phyloP scores from a whole-genome alignment of 2,113 vertebrate genomes.

The Melanostigma gelatinosum region DNA sequence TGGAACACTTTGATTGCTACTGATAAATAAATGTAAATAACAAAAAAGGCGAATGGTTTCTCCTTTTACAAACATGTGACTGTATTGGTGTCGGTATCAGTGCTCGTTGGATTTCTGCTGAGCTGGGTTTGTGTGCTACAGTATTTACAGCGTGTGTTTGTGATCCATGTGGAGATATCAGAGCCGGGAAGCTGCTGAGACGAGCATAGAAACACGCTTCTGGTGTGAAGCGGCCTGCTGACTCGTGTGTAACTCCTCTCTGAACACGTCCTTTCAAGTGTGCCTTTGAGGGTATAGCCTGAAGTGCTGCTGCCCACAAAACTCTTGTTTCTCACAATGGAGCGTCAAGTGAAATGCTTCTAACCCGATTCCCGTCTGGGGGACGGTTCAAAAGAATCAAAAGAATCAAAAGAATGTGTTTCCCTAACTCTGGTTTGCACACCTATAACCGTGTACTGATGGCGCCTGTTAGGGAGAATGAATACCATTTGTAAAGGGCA shows the following conservation, averaged over 20 bases:
- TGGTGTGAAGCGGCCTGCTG: slow-evolving; percentile 43
- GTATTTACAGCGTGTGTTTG: slow-evolving; percentile 38
- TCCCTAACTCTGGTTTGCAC: background rate
- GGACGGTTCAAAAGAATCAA: slow-evolving; percentile 41
- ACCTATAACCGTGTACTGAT: background rate
- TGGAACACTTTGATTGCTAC: background rate
- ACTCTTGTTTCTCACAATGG: slow-evolving; percentile 32
- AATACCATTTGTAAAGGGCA: background rate
- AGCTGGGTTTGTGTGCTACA: background rate
- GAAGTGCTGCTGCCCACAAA: slow-evolving; percentile 48
- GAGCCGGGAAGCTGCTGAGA: slow-evolving; percentile 8
- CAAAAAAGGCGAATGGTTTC: rapidly evolving
- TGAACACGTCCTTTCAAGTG: slow-evolving; percentile 53
- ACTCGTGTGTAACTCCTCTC: slow-evolving; percentile 41
- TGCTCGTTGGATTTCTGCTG: background rate
- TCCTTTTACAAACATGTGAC: background rate
- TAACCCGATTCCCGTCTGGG: slow-evolving; percentile 24
- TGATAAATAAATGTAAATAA: background rate
- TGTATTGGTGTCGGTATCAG: background rate
- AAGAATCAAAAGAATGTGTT: slow-evolving; percentile 16
- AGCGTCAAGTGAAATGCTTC: slow-evolving; percentile 32
- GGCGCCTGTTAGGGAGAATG: background rate
- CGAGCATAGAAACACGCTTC: slow-evolving; percentile 13
- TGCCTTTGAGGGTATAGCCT: slow-evolving; percentile 52
- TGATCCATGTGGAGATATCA: slow-evolving; percentile 40